These are phyloP conservation scores for Panulirus ornatus DNA, from an alignment of 1,140 invertebrate genomes.

Conservation along the genomic window DNA sequence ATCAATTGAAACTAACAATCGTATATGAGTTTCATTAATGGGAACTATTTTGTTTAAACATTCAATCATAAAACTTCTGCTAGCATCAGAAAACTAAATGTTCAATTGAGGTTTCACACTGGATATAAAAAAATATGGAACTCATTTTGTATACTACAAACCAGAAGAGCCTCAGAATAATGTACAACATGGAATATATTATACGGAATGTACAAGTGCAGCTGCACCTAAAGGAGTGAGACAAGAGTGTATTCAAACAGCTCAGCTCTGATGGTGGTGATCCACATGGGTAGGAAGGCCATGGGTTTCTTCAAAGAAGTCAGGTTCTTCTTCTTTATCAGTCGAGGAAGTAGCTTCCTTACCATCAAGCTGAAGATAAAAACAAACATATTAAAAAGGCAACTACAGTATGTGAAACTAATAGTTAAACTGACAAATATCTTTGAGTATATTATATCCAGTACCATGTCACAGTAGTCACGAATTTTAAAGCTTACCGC, in stretches of 20 bases:
- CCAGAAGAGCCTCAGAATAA: background rate
- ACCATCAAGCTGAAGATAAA: slow-evolving; percentile 60
- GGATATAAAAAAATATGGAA: background rate
- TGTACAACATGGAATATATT: slow-evolving; percentile 7
- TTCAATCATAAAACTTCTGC: background rate
- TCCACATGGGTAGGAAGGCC: slow-evolving; percentile 58
- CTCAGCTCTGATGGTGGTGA: slow-evolving; percentile 65
- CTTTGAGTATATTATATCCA: too few relatives aligned
- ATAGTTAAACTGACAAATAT: too few relatives aligned
- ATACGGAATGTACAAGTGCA: slow-evolving; percentile 27
- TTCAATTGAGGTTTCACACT: too few relatives aligned
- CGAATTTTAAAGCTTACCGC: slow-evolving; percentile 83
- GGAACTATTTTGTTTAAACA: background rate
- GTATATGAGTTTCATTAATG: background rate
- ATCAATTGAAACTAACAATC: too few relatives aligned
- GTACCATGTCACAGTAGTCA: too few relatives aligned
- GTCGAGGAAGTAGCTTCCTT: slow-evolving; percentile 29
- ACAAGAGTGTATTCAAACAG: background rate
- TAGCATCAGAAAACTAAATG: background rate
- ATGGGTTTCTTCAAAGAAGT: slow-evolving; percentile 73
- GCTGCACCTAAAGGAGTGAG: background rate
- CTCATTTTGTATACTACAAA: background rate
- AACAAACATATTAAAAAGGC: background rate
- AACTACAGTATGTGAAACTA: background rate
- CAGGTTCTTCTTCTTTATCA: slow-evolving; percentile 66